Evolutionary conservation across 2,888 invertebrate genomes (phyloP), one percentile per base, ranked within the genome.

Genomic region (Acleris literana): DNA sequence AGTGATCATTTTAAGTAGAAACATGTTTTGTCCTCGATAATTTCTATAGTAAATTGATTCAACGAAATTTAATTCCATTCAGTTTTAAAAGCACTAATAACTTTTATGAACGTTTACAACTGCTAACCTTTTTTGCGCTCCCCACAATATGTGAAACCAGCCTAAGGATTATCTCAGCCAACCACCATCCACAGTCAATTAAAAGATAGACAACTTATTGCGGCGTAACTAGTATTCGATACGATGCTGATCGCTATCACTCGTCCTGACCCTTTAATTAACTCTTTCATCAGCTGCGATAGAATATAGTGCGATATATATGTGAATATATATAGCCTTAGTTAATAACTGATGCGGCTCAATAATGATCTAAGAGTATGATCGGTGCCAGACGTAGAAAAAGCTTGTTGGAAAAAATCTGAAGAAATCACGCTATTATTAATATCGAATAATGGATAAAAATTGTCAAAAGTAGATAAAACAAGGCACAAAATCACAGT

Each of bases 131-230:
- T 51, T 46, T 17, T 46, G n/a, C 17, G 7, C 16, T n/a, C 39
- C 17, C 20, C n/a, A 13, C 25, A 55, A 5, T 13, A 39, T 39
- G 39, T 39, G 39, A 39, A 39, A 39, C 39, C 39, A 39, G 39
- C 39, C 39, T 39, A 13, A 39, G 53, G 59, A 54, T 59, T 55
- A 60, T 60, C 48, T 54, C 59, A 43, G 48, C 33, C 17, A 22
- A 48, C 64, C 39, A 64, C 59, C 60, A 56, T 60, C 60, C 65
- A 55, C 60, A 61, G 65, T 65, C 65, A 61, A 65, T 65, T 65
- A 65, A 56, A 65, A 65, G 65, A 65, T 65, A 65, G 65, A 65
- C 65, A 65, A 65, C 65, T 65, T 56, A 65, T 65, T 65, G 65
- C 65, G 29, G 43, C 60, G 60, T 49, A 65, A 61, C 64, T 44